Percentiles rank a stretch among this genome's conserved stretches.
phyloP scores from a whole-genome alignment of 2,797 vertebrate genomes.

The Hapalemur alaotrensis region DNA sequence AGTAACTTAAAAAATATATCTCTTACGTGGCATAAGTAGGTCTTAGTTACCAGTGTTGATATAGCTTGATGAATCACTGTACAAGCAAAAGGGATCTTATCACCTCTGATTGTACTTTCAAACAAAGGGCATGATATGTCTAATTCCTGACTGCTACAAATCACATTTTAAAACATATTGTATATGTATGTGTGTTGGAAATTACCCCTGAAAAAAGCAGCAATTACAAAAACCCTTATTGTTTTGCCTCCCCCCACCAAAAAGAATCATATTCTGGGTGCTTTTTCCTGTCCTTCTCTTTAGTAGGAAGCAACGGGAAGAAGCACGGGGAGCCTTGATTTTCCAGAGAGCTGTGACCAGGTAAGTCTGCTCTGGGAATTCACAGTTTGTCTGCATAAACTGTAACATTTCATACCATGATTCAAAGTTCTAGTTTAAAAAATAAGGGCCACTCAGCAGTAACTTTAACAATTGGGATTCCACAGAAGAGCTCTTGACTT shows the following conservation, averaged over 20 bases:
- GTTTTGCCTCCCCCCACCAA: slow-evolving; percentile 46
- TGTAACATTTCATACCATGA: slow-evolving; percentile 82
- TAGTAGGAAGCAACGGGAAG: slow-evolving; percentile 83
- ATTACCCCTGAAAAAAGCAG: slow-evolving; percentile 91
- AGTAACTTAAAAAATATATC: slow-evolving; percentile 81
- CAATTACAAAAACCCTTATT: slow-evolving; percentile 86
- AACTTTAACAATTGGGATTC: slow-evolving; percentile 81
- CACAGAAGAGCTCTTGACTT: slow-evolving; percentile 79
- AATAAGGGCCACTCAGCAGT: slow-evolving; percentile 83
- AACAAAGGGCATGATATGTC: slow-evolving; percentile 79
- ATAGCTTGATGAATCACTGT: slow-evolving; percentile 83
- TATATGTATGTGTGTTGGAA: slow-evolving; percentile 75
- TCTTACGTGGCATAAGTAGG: slow-evolving; percentile 79
- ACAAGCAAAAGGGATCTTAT: slow-evolving; percentile 85
- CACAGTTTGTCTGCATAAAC: slow-evolving; percentile 84
- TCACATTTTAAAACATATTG: slow-evolving; percentile 84
- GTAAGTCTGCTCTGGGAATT: slow-evolving; percentile 83
- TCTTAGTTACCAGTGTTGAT: slow-evolving; percentile 87
- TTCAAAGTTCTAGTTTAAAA: slow-evolving; percentile 75
- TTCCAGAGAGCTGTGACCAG: slow-evolving; percentile 83
- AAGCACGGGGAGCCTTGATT: slow-evolving; percentile 84
- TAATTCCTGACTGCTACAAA: slow-evolving; percentile 84
- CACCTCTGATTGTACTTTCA: slow-evolving; percentile 84
- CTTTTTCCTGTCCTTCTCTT: slow-evolving; percentile 81
- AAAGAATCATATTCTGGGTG: slow-evolving; percentile 70